phyloP scores from a whole-genome alignment of 1,140 invertebrate genomes.

The Tetraneura akinire region DNA sequence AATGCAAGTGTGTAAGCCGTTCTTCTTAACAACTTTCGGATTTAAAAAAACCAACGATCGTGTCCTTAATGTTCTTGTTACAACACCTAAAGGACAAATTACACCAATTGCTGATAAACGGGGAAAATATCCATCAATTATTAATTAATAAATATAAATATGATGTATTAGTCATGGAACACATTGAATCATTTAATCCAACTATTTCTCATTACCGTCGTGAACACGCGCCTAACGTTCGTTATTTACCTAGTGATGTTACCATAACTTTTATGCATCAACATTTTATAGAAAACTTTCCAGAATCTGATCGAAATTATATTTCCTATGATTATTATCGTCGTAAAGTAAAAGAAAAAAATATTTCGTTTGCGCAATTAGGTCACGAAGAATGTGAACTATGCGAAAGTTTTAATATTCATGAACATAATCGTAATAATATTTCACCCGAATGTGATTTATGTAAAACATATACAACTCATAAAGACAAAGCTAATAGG shows the following conservation, averaged over 20 bases:
- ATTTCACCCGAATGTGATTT: background rate
- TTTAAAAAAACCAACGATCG: no score
- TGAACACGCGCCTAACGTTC: background rate
- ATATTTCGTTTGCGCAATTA: background rate
- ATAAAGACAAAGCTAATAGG: background rate
- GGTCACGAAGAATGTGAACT: background rate
- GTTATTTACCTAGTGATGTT: background rate
- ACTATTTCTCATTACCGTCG: background rate
- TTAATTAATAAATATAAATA: no score
- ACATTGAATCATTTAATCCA: slow-evolving; percentile 10
- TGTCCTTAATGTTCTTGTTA: no score
- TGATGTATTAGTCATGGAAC: no score
- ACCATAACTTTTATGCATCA: slow-evolving; percentile 15
- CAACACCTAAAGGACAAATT: no score
- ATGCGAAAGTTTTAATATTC: background rate
- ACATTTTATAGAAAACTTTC: background rate
- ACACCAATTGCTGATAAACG: no score
- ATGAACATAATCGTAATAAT: background rate
- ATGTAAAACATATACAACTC: background rate
- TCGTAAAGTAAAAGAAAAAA: background rate
- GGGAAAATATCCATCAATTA: no score
- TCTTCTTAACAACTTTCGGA: no score
- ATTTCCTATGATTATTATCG: background rate
- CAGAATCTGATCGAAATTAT: no score
- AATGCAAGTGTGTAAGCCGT: background rate